Evolutionary conservation across 2,113 vertebrate genomes (phyloP), one percentile per base, ranked within the genome.

Genomic region (Prolemur simus): DNA sequence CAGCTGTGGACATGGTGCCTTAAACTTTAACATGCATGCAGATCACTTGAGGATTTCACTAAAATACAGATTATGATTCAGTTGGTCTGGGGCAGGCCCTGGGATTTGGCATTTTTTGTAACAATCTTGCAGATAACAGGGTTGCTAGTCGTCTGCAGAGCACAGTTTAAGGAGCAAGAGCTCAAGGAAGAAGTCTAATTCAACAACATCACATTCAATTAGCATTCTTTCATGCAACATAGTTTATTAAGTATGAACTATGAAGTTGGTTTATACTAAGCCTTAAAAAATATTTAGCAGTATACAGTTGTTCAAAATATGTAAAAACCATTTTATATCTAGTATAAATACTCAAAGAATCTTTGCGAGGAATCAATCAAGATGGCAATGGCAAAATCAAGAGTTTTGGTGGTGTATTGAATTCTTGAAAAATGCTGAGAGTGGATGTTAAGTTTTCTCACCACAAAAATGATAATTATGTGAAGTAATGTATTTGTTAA

Each of bases 151-250:
- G 54, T 49, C 23, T 80, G 17, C 6, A 34, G 25, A 47, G 23
- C 27, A 34, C 5, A 47, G 25, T 74, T 52, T 69, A 29, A 76
- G 23, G 80, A 63, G 45, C 60, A 78, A 27, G 3, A 18, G 74
- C 49, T 78, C 94, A 64, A 81, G 39, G 25, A 77, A 87, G 23
- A 10, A 95, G 93, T 86, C 56, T n/a, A 91, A 69, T 64, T 64
- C 49, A 63, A 21, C 21, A 93, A 54, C 0, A 34, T 82, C 74
- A n/a, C 5, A 2, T 73, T 85, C 37, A 69, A 45, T 56, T 32
- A 21, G 4, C 2, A 78, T 63, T 87, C 52, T 87, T 90, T 85
- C 21, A 85, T 42, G 87, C 27, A 68, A 11, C 14, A 56, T 73
- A 66, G 29, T 29, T 42, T 54, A 58, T 49, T 89, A 49, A 39